phyloP scores from a whole-genome alignment of 1,140 invertebrate species.

The Rhyacophila brunnea region DNA sequence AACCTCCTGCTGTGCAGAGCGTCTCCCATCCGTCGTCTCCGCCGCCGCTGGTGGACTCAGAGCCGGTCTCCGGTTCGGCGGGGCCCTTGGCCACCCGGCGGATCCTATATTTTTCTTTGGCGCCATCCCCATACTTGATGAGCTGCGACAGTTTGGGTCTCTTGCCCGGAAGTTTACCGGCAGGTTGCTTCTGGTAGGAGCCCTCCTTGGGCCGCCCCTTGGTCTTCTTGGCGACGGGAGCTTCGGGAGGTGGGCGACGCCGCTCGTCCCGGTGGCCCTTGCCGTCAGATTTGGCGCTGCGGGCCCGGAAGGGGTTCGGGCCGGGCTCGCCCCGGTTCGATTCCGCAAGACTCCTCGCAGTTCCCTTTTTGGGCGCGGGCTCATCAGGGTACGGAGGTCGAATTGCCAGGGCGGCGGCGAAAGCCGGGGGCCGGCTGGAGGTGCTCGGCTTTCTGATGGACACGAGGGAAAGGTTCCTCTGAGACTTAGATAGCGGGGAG shows the following conservation, averaged over 20 bases:
- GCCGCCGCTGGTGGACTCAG: conserved; percentile 2
- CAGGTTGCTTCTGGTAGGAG: conserved; percentile 29
- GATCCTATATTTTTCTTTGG: conserved; percentile 30
- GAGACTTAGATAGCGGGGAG: conserved; percentile 8
- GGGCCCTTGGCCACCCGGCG: conserved; percentile 3
- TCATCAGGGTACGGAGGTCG: conserved; percentile 22
- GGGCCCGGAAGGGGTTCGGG: too few species aligned
- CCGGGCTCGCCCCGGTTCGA: conserved; percentile 11
- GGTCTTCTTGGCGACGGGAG: conserved; percentile 4
- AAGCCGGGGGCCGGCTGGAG: conserved; percentile 11
- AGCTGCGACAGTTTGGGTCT: conserved; percentile 29
- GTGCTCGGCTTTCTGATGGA: conserved; percentile 27
- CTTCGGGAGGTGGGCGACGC: neutral
- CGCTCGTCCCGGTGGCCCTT: too few species aligned
- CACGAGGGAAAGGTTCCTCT: conserved; percentile 27
- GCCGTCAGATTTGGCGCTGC: neutral
- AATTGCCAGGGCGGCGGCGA: conserved; percentile 12
- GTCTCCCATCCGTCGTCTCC: conserved; percentile 9
- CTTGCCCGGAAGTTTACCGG: conserved; percentile 20
- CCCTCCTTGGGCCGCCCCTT: conserved; percentile 17
- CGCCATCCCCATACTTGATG: conserved; percentile 29
- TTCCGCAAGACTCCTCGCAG: conserved; percentile 20
- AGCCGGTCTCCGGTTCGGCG: neutral
- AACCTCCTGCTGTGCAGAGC: neutral
- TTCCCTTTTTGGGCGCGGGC: conserved; percentile 4